phyloP scores from a whole-genome alignment of 2,888 invertebrate species.

The Willowsia nigromaculata region DNA sequence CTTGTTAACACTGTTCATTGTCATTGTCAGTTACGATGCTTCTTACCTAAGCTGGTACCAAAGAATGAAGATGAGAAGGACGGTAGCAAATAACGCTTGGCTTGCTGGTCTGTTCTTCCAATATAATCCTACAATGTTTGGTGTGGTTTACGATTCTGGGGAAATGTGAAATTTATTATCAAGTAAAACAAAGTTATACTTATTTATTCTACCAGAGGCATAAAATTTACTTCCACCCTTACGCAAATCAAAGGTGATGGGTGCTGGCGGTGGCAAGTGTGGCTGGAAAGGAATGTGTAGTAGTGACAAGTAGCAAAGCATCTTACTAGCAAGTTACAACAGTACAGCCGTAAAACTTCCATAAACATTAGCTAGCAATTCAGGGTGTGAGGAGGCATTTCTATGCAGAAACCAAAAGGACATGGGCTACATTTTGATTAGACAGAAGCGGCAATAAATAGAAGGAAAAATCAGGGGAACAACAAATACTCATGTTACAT shows the following conservation, averaged over 20 bases:
- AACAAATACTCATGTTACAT: constrained; percentile 44
- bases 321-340: not conserved
- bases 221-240: constrained; percentile 62
- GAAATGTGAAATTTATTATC: constrained; percentile 58
- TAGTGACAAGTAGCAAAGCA: not conserved
- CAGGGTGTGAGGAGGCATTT: not conserved
- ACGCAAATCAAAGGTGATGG: constrained; percentile 52
- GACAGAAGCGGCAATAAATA: constrained; percentile 50
- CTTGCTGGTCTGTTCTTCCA: too few species aligned
- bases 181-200: not conserved
- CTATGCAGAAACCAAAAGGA: not conserved
- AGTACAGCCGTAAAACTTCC: constrained; percentile 17
- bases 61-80: too few species aligned
- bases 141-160: constrained; percentile 42
- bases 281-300: not conserved
- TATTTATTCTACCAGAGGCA: too few species aligned
- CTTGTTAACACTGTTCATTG: constrained; percentile 6
- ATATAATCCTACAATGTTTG: too few species aligned
- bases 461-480: constrained; percentile 21
- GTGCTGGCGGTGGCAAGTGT: not conserved
- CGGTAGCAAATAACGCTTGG: too few species aligned
- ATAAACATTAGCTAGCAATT: not conserved
- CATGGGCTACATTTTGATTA: not conserved
- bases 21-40: not conserved
- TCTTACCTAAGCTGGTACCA: too few species aligned